Conservation (phyloP, 2,888 invertebrate genomes). For the Drosophila vallismaia region DNA sequence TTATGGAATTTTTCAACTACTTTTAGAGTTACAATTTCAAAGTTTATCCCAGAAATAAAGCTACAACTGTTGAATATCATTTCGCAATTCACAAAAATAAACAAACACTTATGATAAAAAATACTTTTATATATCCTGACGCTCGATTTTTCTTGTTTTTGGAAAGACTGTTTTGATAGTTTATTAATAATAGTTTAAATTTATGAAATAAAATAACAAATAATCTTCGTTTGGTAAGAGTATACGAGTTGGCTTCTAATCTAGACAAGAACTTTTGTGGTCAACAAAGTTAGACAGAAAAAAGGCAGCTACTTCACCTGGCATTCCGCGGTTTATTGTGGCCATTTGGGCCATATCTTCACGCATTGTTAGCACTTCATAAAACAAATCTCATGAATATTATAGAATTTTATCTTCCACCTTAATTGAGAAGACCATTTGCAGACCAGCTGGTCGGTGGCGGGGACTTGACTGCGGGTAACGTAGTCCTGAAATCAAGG, state of each 20-base stretch:
- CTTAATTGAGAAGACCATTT: constrained; percentile 53
- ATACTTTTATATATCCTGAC: no score
- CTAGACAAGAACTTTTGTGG: constrained; percentile 39
- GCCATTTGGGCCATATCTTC: constrained; percentile 51
- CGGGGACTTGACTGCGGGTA: constrained; percentile 54
- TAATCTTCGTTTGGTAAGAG: background rate
- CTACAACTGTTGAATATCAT: no score
- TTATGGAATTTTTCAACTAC: no score
- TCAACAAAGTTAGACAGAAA: constrained; percentile 21
- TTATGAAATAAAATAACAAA: background rate
- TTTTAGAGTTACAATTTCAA: no score
- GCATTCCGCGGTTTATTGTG: constrained; percentile 42
- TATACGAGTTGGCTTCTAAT: no score
- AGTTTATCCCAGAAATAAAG: no score
- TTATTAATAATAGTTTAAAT: background rate
- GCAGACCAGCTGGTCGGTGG: constrained; percentile 17
- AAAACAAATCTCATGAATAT: constrained; percentile 83
- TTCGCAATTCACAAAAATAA: no score
- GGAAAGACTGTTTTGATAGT: no score
- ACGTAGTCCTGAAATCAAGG: background rate
- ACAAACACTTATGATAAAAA: no score
- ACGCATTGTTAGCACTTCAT: constrained; percentile 83
- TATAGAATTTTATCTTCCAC: constrained; percentile 74
- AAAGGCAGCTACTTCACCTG: constrained; percentile 52
- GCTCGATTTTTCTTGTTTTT: no score